Conservation (phyloP, 2,113 vertebrate species). For the Anhinga anhinga region DNA sequence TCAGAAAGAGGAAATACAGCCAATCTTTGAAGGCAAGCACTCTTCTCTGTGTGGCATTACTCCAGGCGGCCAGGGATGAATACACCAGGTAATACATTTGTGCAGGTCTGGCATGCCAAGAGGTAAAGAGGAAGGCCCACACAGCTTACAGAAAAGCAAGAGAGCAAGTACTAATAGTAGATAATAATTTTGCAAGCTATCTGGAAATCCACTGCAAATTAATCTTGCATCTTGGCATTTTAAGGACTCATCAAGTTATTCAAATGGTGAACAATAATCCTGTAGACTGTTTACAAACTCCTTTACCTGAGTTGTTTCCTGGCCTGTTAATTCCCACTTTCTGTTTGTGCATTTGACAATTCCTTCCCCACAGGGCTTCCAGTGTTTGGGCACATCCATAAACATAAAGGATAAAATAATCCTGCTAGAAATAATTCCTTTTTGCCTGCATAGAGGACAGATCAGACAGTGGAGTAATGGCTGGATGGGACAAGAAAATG, state of each 20-base stretch:
- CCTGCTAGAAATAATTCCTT: neutral
- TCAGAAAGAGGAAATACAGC: neutral
- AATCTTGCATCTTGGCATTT: neutral
- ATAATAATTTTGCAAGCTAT: neutral
- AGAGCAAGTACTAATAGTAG: neutral
- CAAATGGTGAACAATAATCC: neutral
- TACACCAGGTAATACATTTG: neutral
- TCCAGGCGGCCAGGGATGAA: neutral
- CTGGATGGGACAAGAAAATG: neutral
- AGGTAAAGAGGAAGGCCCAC: neutral
- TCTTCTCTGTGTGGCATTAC: neutral
- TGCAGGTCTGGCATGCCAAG: neutral
- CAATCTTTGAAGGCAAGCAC: neutral
- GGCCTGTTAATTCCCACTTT: neutral
- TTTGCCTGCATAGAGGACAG: neutral
- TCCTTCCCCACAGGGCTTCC: neutral
- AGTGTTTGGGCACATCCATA: neutral
- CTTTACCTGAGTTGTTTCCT: neutral
- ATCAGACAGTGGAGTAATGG: neutral
- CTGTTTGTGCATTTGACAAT: neutral
- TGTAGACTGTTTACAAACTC: neutral
- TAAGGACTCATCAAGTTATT: neutral
- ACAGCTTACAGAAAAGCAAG: neutral
- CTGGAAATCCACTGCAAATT: neutral
- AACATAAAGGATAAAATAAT: neutral